Base-by-base conservation (phyloP, 2,888 invertebrate genomes). In the Coleophora deauratella region DNA sequence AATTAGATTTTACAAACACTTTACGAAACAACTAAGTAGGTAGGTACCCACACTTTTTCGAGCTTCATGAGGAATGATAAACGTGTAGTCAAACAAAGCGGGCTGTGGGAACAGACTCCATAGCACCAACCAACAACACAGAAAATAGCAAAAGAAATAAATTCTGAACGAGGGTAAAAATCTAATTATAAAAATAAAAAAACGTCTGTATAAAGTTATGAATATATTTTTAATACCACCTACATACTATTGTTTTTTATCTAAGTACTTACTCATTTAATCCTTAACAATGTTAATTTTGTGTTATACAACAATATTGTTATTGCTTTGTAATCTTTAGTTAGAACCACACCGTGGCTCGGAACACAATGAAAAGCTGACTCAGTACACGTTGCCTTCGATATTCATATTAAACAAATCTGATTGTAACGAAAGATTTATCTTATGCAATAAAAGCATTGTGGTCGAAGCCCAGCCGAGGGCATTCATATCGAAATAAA, bases 401-500 rank as follows among this genome's bases (percentile, higher is more conserved):
- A 66, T 68, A 69, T 70, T 64, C 65, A 63, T 64, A 70, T 62
- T 63, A 66, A 62, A 66, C 66, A 70, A 71, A 72, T 71, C 62
- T 59, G 65, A 70, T 72, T 67, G 65, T 64, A 62, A 62, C 59
- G 59, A 38, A 59, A 66, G 64, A 72, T 71, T 69, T 67, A 69
- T 74, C 66, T 75, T 71, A 57, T 61, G 67, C 60, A 74, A 75
- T 72, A 64, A 68, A 66, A 52, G 62, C 58, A 66, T 68, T 69
- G 65, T 66, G 54, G 52, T 48, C 50, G 52, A 50, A 51, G 54
- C 52, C 53, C 45, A 38, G 44, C 43, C 44, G 51, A 49, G 55
- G 45, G 57, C 59, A 59, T 63, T 65, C 60, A 57, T 55, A 66
- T 62, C 59, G 64, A 62, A 62, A 64, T 57, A 54, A 65, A 65